phyloP scores from a whole-genome alignment of 1,140 invertebrate genomes.

The Diachasma alloeum region DNA sequence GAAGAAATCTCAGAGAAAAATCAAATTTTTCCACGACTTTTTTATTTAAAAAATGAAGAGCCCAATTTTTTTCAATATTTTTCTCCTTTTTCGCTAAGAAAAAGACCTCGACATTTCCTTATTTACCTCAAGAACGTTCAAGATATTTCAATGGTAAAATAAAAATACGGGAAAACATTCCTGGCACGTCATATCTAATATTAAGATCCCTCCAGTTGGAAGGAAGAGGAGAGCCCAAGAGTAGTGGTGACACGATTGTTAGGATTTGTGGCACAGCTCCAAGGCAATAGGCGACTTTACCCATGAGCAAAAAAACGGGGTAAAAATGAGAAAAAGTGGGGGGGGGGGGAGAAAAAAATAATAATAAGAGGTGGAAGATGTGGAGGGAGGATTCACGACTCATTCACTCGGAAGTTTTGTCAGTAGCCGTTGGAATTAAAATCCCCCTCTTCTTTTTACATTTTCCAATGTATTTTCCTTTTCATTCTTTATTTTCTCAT shows the following conservation, averaged over 20 bases:
- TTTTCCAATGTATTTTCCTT: neutral
- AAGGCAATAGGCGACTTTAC: neutral
- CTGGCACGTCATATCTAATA: neutral
- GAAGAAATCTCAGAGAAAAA: too few relatives aligned
- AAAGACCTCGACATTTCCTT: neutral
- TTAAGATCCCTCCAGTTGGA: neutral
- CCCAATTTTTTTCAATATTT: too few relatives aligned
- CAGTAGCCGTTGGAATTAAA: neutral
- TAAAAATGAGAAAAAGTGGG: neutral
- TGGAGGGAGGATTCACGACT: neutral
- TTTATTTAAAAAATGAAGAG: too few relatives aligned
- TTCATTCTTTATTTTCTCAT: neutral
- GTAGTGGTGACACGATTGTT: neutral
- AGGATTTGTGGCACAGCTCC: neutral
- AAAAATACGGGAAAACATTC: neutral
- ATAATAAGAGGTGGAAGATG: neutral
- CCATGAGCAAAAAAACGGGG: neutral
- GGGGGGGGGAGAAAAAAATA: neutral
- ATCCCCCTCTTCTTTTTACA: neutral
- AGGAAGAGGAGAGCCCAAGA: neutral
- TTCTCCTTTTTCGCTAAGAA: too few relatives aligned
- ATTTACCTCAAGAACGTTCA: neutral
- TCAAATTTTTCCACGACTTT: too few relatives aligned
- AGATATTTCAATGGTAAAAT: neutral
- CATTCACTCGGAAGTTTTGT: conserved; percentile 1